Conservation (phyloP, 2,113 vertebrate genomes). For the Balaeniceps rex region DNA sequence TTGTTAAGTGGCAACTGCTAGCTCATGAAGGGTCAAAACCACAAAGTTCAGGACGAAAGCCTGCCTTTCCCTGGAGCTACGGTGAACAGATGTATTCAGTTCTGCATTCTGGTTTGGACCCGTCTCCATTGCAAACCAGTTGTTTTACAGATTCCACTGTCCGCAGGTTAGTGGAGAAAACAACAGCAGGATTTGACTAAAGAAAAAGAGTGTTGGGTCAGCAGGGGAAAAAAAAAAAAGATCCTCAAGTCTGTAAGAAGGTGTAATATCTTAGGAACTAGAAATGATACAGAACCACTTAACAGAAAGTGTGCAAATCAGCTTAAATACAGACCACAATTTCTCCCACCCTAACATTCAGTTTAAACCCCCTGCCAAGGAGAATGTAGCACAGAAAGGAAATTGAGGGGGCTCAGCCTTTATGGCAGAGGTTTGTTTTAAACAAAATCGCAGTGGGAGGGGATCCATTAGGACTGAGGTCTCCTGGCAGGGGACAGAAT, state of each 20-base stretch:
- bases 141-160: neutral
- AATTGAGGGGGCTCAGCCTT: conserved; percentile 45
- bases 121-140: neutral
- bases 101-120: neutral
- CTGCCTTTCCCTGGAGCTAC: neutral
- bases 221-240: neutral
- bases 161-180: neutral
- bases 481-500: conserved; percentile 24
- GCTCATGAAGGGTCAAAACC: neutral
- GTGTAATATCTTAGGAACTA: neutral
- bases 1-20: neutral
- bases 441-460: conserved; percentile 47
- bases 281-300: neutral
- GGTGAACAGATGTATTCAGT: neutral
- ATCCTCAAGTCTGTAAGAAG: neutral
- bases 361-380: neutral
- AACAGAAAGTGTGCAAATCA: neutral
- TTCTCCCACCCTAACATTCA: neutral
- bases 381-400: neutral
- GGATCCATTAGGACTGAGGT: conserved; percentile 44
- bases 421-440: conserved; percentile 27
- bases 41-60: neutral
- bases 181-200: neutral
- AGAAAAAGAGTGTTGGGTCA: neutral
- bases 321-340: neutral